Percentiles rank a stretch among this genome's conserved stretches.
Conservation (phyloP, 1,140 invertebrate genomes). For the Euglossa dilemma region DNA sequence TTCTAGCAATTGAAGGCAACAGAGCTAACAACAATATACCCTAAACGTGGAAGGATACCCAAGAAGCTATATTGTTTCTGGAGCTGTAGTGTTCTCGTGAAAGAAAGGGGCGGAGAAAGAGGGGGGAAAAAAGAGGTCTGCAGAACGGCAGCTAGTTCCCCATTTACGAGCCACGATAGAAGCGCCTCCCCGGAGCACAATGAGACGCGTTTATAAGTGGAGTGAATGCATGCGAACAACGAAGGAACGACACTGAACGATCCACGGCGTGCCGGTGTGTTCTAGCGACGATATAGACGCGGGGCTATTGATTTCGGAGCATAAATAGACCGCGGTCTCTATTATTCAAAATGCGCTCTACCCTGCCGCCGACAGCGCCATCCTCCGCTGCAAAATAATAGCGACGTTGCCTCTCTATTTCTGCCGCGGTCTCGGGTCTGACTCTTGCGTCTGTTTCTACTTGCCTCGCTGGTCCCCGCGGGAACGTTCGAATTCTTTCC, state of each 20-base stretch:
- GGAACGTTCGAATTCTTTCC: background rate
- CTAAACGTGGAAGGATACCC: background rate
- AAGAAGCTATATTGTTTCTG: background rate
- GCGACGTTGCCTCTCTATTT: background rate
- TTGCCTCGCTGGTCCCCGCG: background rate
- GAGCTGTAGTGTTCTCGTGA: background rate
- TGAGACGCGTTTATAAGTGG: slow-evolving; percentile 37
- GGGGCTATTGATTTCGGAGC: slow-evolving; percentile 70
- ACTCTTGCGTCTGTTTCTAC: background rate
- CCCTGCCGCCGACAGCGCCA: slow-evolving; percentile 43
- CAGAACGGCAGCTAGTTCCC: slow-evolving; percentile 3
- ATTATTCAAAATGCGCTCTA: slow-evolving; percentile 72
- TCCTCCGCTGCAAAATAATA: slow-evolving; percentile 27
- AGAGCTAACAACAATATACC: background rate
- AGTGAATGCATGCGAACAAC: slow-evolving; percentile 34
- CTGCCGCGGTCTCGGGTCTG: background rate
- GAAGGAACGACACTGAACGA: slow-evolving; percentile 47
- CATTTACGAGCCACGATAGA: slow-evolving; percentile 20
- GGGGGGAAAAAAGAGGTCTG: background rate
- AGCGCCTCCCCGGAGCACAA: slow-evolving; percentile 9
- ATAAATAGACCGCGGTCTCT: slow-evolving; percentile 72
- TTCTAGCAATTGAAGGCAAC: background rate
- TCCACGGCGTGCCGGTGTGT: slow-evolving; percentile 18
- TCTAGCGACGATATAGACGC: slow-evolving; percentile 59
- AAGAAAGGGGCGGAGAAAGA: background rate